Evolutionary conservation across 2,113 vertebrate genomes (phyloP).

Genomic region (Zapornia atra): DNA sequence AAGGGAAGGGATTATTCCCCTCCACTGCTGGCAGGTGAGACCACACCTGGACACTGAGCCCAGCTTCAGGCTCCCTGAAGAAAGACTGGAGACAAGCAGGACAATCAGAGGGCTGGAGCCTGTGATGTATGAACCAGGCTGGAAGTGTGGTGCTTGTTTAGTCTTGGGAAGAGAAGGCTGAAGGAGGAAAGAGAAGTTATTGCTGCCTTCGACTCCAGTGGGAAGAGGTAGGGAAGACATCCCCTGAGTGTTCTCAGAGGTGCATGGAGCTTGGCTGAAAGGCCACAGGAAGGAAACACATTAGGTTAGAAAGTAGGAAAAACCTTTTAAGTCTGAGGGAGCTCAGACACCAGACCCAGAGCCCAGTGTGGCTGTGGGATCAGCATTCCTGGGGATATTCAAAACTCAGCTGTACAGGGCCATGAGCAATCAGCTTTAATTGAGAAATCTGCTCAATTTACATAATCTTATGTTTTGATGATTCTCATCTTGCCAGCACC

Average conservation of each 20-base stretch:
- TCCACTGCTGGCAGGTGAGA: not conserved
- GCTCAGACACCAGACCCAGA: not conserved
- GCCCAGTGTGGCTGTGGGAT: not conserved
- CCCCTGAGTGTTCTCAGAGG: not conserved
- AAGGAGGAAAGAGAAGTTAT: not conserved
- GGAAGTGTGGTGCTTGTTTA: not conserved
- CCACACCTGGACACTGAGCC: not conserved
- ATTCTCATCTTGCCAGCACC: not conserved
- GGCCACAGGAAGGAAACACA: not conserved
- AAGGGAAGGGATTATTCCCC: not conserved
- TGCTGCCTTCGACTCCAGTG: not conserved
- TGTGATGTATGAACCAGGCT: not conserved
- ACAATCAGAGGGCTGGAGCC: not conserved
- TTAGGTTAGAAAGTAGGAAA: not conserved
- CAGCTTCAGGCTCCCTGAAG: not conserved
- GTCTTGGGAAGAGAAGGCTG: not conserved
- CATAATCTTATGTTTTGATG: not conserved
- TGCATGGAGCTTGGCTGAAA: not conserved
- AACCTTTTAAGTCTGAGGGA: not conserved
- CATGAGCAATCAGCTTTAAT: not conserved
- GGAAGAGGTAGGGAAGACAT: not conserved
- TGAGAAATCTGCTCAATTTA: not conserved
- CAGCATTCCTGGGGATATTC: not conserved
- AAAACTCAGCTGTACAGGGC: not conserved
- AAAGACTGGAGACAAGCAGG: not conserved